These are phyloP conservation scores for Platanista minor DNA, from an alignment of 2,113 vertebrate species.

Conservation along the genomic window DNA sequence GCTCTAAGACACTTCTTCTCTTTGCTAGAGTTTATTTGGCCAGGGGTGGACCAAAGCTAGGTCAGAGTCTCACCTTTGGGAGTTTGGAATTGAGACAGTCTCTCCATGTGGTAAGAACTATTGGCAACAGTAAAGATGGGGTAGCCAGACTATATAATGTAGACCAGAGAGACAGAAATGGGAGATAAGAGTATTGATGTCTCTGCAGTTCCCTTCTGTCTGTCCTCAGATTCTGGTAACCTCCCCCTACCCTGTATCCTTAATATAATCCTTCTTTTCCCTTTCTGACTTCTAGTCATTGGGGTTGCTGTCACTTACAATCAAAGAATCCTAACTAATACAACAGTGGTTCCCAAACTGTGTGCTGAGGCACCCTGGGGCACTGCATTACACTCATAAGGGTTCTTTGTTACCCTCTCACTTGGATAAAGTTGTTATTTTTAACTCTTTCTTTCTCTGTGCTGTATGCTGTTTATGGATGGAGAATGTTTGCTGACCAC, in stretches of 20 bases:
- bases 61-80: not conserved
- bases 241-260: not conserved
- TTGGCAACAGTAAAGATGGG: not conserved
- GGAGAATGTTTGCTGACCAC: not conserved
- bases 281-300: not conserved
- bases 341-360: not conserved
- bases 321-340: not conserved
- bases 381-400: fast-evolving
- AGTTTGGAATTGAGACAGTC: not conserved
- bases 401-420: not conserved
- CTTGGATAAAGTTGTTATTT: not conserved
- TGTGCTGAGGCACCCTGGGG: not conserved
- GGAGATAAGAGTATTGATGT: not conserved
- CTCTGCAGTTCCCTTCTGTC: not conserved
- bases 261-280: not conserved
- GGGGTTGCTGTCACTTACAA: not conserved
- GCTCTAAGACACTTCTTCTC: not conserved
- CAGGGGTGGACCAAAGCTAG: not conserved
- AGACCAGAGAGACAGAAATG: not conserved
- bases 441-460: not conserved
- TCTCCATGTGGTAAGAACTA: not conserved
- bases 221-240: not conserved
- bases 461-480: not conserved
- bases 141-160: not conserved
- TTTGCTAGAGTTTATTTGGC: not conserved